Conservation (phyloP, 2,888 invertebrate species). For the Lapara coniferarum region DNA sequence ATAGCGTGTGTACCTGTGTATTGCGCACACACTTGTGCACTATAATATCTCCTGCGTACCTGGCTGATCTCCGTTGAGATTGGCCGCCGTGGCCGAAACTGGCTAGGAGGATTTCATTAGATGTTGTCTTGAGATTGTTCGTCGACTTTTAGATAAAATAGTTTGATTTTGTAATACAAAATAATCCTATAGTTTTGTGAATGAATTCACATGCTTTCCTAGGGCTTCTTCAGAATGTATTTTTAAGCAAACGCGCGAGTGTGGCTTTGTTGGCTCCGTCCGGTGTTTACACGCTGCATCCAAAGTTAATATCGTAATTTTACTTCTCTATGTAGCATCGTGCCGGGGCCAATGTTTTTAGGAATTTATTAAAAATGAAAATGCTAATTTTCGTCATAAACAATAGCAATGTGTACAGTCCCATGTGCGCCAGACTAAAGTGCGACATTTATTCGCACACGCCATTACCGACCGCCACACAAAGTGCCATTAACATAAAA, state of each 20-base stretch:
- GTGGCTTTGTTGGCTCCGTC: not conserved
- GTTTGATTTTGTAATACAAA: not conserved
- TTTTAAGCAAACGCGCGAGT: not conserved
- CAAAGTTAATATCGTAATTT: not conserved
- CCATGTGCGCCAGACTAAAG: conserved; percentile 59
- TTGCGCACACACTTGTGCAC: too few species aligned
- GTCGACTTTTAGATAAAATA: not conserved
- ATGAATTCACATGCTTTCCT: not conserved
- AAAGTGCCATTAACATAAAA: conserved; percentile 81
- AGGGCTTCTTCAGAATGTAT: not conserved
- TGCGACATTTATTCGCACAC: conserved; percentile 72
- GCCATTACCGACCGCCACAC: conserved; percentile 72
- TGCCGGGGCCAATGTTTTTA: conserved; percentile 23
- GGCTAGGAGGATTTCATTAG: too few species aligned
- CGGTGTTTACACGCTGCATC: not conserved
- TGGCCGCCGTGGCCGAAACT: too few species aligned
- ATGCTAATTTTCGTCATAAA: conserved; percentile 50
- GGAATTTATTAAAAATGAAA: conserved; percentile 49
- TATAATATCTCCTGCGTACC: too few species aligned
- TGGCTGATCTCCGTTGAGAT: too few species aligned
- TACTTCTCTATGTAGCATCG: not conserved
- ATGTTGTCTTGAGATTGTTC: too few species aligned
- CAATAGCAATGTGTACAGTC: conserved; percentile 52
- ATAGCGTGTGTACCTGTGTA: too few species aligned
- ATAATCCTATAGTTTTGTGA: not conserved